Percentiles rank a stretch among this genome's conserved stretches.
These are phyloP conservation scores for Orius insidiosus DNA, from an alignment of 1,140 invertebrate genomes.

Conservation along the genomic window DNA sequence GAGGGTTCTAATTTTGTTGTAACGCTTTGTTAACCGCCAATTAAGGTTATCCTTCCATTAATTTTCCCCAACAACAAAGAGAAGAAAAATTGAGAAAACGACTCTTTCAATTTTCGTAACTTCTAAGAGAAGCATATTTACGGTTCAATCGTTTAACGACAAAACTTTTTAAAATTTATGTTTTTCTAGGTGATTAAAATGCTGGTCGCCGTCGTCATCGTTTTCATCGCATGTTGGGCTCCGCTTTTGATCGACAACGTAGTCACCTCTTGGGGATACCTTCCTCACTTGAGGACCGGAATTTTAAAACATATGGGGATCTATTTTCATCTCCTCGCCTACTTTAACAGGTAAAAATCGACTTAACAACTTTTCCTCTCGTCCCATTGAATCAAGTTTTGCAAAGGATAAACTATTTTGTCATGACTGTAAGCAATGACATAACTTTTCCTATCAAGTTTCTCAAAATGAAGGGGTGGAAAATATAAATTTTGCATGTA, in stretches of 20 bases:
- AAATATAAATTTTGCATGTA: neutral
- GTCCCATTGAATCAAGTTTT: neutral
- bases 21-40: too few relatives aligned
- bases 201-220: conserved; percentile 47
- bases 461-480: neutral
- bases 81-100: too few relatives aligned
- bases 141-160: too few relatives aligned
- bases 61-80: too few relatives aligned
- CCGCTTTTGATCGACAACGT: conserved; percentile 46
- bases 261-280: conserved; percentile 38
- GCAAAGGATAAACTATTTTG: neutral
- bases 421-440: neutral
- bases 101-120: too few relatives aligned
- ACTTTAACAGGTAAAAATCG: conserved; percentile 42
- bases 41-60: too few relatives aligned
- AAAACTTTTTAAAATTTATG: too few relatives aligned
- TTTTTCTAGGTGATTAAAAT: conserved; percentile 45
- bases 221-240: conserved; percentile 50
- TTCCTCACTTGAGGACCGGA: conserved; percentile 30
- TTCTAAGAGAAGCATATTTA: too few relatives aligned
- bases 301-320: conserved; percentile 41
- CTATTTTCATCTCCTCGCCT: conserved; percentile 43
- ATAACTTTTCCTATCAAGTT: neutral
- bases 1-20: too few relatives aligned
- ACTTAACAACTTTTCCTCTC: neutral